Evolutionary conservation across 1,140 invertebrate genomes (phyloP), one percentile per base, ranked within the genome.

Genomic region (Apocrypta bakeri): DNA sequence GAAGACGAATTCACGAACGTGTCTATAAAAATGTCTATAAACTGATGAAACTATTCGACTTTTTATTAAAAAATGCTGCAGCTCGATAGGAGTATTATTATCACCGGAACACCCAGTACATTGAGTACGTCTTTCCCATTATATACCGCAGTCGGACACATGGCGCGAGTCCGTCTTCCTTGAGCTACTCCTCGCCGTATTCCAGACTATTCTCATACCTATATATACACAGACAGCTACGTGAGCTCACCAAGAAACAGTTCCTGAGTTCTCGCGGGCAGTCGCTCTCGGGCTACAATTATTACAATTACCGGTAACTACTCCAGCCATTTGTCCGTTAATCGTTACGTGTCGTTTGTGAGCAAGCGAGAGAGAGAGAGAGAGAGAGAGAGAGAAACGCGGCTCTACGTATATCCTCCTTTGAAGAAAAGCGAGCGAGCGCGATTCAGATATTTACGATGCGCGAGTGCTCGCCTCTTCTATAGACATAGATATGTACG

Each of bases 301-400:
- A 91, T 91, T 91, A 91, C 89, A 91, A 91, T 91, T 91, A 91
- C 87, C 83, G 85, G 86, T 89, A 90, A 91, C 86, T 89, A 87
- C 88, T 86, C 85, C 68, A 25, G 88, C 86, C 89, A 91, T 91
- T 91, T 91, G 90, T 90, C 87, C 87, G 88, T 88, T 91, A 90
- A 91, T 91, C 88, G 89, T 89, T 89, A 89, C 87, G 87, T 84
- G 85, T 84, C 85, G 84, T 86, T 86, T 84, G 56, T 42, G 37
- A 42, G 74, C 61, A n/a, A n/a, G n/a, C n/a, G n/a, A n/a, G n/a
- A n/a, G n/a, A n/a, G n/a, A n/a, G 31, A 12, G 25, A 61, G 29
- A 27, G 48, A 76, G 29, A 21, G 42, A 37, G 40, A 82, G 40
- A 56, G 40, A 48, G 25, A 74, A 31, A 48, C 64, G 33, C 79